Evolutionary conservation across 2,113 vertebrate genomes (phyloP).

Genomic region (western clawed frog (Xenopus tropicalis)): UCB_Xtro_10.0 CM004444.2:145313501-145314000

Average conservation of each 20-base stretch:
- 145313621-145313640: too few species aligned
- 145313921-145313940: conserved; percentile 25
- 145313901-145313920: conserved; percentile 8
- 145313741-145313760: conserved; percentile 14
- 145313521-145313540: too few species aligned
- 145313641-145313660: too few species aligned
- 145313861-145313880: conserved; percentile 18
- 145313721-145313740: not conserved
- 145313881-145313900: conserved; percentile 27
- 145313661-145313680: too few species aligned
- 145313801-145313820: conserved; percentile 30
- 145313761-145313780: conserved; percentile 4
- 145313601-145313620: too few species aligned
- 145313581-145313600: too few species aligned
- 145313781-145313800: conserved; percentile 34
- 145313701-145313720: not conserved
- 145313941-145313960: conserved; percentile 27
- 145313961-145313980: conserved; percentile 28
- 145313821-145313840: conserved; percentile 27
- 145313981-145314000: conserved; percentile 21
- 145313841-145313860: conserved; percentile 34
- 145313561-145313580: too few species aligned
- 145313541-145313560: too few species aligned
- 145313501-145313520: too few species aligned
- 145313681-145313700: too few species aligned